Evolutionary conservation across 2,888 invertebrate species (phyloP).

Genomic region (Thelaira solivaga): DNA sequence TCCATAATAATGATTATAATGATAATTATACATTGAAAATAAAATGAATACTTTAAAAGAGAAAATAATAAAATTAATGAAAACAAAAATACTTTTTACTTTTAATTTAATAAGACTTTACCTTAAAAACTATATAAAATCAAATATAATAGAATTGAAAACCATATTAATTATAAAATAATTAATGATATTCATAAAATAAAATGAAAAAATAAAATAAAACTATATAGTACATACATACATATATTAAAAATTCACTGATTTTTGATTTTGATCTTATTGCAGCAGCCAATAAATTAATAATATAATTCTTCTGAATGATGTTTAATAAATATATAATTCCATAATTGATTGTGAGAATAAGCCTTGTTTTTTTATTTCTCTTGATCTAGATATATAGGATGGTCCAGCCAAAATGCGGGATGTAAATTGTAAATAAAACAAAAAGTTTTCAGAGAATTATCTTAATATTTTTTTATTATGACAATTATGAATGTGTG

Average conservation of each 20-base stretch:
- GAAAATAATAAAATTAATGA: constrained; percentile 9
- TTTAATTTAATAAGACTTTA: constrained; percentile 57
- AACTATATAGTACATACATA: neutral
- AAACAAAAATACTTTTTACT: constrained; percentile 36
- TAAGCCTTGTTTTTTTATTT: no score
- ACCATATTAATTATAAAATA: constrained; percentile 45
- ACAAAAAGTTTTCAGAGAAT: no score
- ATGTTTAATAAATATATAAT: constrained; percentile 46
- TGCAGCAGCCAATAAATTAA: constrained; percentile 20
- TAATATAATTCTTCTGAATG: constrained; percentile 16
- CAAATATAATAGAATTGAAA: constrained; percentile 20
- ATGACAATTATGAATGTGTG: no score
- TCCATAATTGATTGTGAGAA: constrained; percentile 56
- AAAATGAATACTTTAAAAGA: constrained; percentile 26
- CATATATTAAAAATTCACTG: constrained; percentile 23
- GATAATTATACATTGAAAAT: constrained; percentile 5
- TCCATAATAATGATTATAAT: constrained; percentile 35
- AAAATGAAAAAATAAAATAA: neutral
- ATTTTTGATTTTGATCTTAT: constrained; percentile 40
- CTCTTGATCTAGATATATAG: no score
- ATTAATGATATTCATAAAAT: constrained; percentile 33
- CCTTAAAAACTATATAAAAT: constrained; percentile 25
- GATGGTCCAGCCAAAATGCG: no score
- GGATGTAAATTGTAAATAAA: no score
- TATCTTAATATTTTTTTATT: no score